A percentile compares a stretch with the other conserved stretches of the same genome.
Conservation (phyloP, 2,797 vertebrate genomes). For the Orientallactaga sibirica region DNA sequence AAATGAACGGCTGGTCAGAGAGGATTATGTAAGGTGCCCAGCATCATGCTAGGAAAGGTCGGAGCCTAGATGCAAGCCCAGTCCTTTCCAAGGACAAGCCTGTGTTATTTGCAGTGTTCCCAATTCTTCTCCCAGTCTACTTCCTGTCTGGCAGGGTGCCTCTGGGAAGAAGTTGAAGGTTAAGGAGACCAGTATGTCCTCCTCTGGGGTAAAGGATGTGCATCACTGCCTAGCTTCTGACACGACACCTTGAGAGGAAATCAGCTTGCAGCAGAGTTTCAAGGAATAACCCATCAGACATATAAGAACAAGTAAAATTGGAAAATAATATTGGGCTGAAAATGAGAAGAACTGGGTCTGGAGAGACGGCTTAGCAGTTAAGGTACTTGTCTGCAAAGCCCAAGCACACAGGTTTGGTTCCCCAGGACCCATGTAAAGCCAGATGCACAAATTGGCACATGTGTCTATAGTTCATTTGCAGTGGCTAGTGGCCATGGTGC, state of each 20-base stretch:
- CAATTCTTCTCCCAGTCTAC: neutral
- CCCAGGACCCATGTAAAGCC: too few species aligned
- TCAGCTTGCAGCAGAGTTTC: neutral
- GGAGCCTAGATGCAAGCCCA: neutral
- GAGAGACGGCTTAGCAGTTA: too few species aligned
- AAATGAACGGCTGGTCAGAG: neutral
- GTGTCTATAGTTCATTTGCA: too few species aligned
- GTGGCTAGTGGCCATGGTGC: too few species aligned
- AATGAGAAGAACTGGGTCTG: neutral
- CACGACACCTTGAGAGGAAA: neutral
- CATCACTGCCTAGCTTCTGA: neutral
- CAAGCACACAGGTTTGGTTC: too few species aligned
- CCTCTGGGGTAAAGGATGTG: neutral
- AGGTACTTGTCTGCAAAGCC: too few species aligned
- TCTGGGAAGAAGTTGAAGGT: neutral
- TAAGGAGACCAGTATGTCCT: neutral
- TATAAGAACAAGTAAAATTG: conserved; percentile 33
- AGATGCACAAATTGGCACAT: too few species aligned
- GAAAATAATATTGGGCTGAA: neutral
- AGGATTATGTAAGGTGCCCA: conserved; percentile 40
- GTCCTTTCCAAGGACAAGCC: neutral
- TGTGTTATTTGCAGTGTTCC: neutral
- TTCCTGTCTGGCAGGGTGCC: neutral
- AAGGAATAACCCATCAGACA: neutral
- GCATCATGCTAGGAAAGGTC: neutral